phyloP scores from a whole-genome alignment of 2,113 vertebrate species.

The Panthera uncia region DNA sequence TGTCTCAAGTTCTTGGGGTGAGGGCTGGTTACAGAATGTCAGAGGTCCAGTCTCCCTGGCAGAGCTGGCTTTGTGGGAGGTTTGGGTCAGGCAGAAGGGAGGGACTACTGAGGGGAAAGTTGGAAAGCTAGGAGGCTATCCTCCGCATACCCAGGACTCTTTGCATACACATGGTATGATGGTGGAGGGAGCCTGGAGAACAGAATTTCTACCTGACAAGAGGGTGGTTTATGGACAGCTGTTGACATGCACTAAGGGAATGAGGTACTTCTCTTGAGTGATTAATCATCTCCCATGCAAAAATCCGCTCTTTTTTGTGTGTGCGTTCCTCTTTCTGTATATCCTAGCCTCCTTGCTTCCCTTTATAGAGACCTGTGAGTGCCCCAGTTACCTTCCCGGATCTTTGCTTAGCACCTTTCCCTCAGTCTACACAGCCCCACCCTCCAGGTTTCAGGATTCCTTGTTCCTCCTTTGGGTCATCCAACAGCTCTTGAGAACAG shows the following conservation, averaged over 20 bases:
- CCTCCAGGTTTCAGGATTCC: background rate
- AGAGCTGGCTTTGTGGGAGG: conserved; percentile 46
- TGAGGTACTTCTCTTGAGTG: background rate
- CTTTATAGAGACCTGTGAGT: background rate
- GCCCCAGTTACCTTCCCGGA: background rate
- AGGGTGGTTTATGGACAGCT: background rate
- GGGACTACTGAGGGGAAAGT: background rate
- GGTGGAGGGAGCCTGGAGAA: background rate
- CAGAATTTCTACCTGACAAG: background rate
- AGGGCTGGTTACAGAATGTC: conserved; percentile 32
- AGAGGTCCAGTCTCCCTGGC: background rate
- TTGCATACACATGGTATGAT: background rate
- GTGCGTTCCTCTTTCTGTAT: background rate
- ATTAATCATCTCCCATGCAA: background rate
- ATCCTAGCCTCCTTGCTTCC: background rate
- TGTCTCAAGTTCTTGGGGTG: conserved; percentile 57
- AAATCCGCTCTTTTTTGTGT: background rate
- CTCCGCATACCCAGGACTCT: background rate
- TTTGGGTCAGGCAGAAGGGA: background rate
- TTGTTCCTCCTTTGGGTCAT: conserved; percentile 24
- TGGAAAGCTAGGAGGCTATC: background rate
- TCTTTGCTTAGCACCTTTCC: background rate
- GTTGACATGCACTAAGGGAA: background rate
- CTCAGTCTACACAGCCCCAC: background rate
- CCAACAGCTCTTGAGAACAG: conserved; percentile 34